These are phyloP conservation scores for Herpailurus yagouaroundi DNA, from an alignment of 2,113 vertebrate genomes.

Conservation along the genomic window DNA sequence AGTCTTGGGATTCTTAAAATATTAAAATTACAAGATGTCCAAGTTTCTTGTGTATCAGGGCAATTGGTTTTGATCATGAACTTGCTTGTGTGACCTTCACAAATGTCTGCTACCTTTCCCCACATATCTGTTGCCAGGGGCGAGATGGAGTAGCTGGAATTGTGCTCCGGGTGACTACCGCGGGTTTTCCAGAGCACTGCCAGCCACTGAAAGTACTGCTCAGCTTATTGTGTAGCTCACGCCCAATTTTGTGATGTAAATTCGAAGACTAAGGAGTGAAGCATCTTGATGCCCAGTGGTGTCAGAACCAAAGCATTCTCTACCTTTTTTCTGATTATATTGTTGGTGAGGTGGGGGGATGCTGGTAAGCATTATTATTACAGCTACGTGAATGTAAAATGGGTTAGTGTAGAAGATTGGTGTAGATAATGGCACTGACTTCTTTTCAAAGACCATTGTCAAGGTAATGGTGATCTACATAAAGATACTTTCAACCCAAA, in stretches of 20 bases:
- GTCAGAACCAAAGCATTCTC: not conserved
- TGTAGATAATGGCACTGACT: not conserved
- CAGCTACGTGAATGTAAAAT: not conserved
- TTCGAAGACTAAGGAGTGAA: not conserved
- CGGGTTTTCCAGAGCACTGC: not conserved
- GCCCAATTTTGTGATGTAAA: not conserved
- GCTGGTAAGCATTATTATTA: not conserved
- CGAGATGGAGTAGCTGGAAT: not conserved
- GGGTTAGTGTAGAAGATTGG: not conserved
- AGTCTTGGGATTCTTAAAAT: not conserved
- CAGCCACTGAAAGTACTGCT: not conserved
- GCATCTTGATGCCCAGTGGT: not conserved
- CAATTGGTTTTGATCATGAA: not conserved
- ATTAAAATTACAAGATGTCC: not conserved
- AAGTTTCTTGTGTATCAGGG: not conserved
- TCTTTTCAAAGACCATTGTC: not conserved
- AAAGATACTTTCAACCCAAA: not conserved
- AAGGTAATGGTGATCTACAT: not conserved
- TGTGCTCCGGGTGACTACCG: not conserved
- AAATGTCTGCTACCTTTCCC: fast-evolving
- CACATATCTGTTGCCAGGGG: fast-evolving
- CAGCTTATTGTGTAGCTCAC: not conserved
- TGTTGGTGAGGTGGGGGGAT: not conserved
- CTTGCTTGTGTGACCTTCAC: not conserved
- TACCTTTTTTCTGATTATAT: not conserved